Evolutionary conservation across 2,797 vertebrate genomes (phyloP), one percentile per base, ranked within the genome.

Genomic region (Etheostoma nigrum): DNA sequence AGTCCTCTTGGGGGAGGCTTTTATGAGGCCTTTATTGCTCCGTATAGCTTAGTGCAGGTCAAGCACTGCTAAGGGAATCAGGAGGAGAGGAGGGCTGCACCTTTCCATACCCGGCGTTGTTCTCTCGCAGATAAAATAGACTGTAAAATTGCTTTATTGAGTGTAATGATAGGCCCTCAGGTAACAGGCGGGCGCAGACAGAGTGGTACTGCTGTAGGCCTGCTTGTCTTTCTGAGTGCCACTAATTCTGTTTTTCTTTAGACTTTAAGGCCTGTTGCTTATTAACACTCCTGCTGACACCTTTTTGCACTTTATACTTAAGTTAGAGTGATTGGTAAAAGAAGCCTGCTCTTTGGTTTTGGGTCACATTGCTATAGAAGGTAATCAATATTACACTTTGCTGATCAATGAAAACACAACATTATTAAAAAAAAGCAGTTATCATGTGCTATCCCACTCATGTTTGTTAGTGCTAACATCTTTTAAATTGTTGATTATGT

Each of bases 61-160:
- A 93, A 91, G 76, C 78, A 85, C 84, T 81, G 88, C 78, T 85
- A 62, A 81, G 85, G 89, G 90, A 93, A 85, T 91, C 89, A 81
- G 74, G 85, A 73, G 81, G 57, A 88, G 77, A 79, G 63, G 49
- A 86, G 84, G 19, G 55, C 68, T 86, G 84, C 83, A 88, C 86
- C 83, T 92, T 87, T 84, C 66, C 68, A 76, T 68, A 66, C 51
- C 61, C 82, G 14, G 49, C 4, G 72, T 62, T 83, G 79, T 85
- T 86, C 72, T 72, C 88, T 78, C 27, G 5, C 81, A 90, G 89
- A 90, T 90, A 92, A 94, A 93, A 91, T 85, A 91, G 91, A 89
- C 87, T 91, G 91, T 88, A 93, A 89, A 93, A 95, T 94, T 94
- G 93, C 92, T 94, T 91, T 92, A 95, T 95, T 94, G 92, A 93